Percentiles rank a stretch among this genome's conserved stretches.
Evolutionary conservation across 2,797 vertebrate species (phyloP).

Genomic region (Fistularia tabacaria): DNA sequence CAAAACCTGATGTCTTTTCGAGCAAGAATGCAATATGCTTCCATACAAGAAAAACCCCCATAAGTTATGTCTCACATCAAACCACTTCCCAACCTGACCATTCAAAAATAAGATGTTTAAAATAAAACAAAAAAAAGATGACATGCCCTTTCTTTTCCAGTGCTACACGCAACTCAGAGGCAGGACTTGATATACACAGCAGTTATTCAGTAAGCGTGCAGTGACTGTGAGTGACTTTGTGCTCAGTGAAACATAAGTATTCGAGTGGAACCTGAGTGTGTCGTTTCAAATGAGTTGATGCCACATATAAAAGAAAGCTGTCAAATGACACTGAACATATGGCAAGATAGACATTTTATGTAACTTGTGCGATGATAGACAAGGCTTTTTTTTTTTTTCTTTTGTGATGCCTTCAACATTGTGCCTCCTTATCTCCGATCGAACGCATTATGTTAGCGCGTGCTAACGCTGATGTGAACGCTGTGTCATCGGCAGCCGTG

Average conservation of each 20-base stretch:
- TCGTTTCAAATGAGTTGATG: conserved; percentile 14
- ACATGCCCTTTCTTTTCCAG: conserved; percentile 62
- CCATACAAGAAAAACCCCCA: conserved; percentile 46
- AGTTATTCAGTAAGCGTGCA: conserved; percentile 67
- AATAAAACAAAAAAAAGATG: conserved; percentile 38
- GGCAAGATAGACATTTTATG: conserved; percentile 32
- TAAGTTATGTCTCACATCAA: conserved; percentile 51
- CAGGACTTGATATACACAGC: conserved; percentile 49
- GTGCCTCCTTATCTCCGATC: conserved; percentile 45
- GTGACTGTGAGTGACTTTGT: conserved; percentile 61
- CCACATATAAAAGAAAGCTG: conserved; percentile 51
- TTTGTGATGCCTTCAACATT: conserved; percentile 49
- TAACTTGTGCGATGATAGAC: conserved; percentile 18
- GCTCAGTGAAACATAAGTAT: conserved; percentile 49
- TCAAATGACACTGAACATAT: conserved; percentile 40
- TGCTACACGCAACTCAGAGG: conserved; percentile 55
- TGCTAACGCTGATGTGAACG: conserved; percentile 32
- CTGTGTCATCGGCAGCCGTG: conserved; percentile 45
- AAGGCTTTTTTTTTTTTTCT: conserved; percentile 1
- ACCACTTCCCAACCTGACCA: conserved; percentile 49
- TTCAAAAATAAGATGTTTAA: conserved; percentile 40
- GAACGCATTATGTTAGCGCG: conserved; percentile 24
- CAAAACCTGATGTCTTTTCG: conserved; percentile 22
- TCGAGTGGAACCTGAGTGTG: conserved; percentile 10
- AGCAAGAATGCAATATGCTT: conserved; percentile 65